Conservation (phyloP, 2,888 invertebrate genomes). For the Drosophila paracracens region DNA sequence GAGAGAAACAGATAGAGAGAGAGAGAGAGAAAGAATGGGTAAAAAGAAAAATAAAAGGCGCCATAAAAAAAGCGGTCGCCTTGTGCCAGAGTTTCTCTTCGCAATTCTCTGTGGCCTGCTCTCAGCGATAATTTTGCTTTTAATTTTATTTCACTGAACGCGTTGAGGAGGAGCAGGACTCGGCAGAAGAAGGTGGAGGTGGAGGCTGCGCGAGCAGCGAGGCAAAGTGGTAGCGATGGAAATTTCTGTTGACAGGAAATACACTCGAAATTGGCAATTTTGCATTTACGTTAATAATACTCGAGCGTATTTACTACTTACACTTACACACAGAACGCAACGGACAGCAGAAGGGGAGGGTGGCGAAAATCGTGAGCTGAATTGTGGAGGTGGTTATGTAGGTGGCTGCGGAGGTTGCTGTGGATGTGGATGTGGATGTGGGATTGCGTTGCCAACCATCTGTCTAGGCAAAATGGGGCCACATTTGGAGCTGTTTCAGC, state of each 20-base stretch:
- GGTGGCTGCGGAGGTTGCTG: not conserved
- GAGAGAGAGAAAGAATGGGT: not conserved
- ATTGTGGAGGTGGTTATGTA: not conserved
- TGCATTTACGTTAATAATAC: conserved; percentile 85
- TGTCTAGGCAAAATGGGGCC: conserved; percentile 64
- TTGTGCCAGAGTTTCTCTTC: conserved; percentile 23
- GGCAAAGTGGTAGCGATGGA: conserved; percentile 48
- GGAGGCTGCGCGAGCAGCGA: not conserved
- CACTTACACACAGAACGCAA: conserved; percentile 36
- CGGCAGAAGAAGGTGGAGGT: not conserved
- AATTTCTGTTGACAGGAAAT: conserved; percentile 85
- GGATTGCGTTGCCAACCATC: conserved; percentile 41
- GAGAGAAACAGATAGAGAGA: not conserved
- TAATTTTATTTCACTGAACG: conserved; percentile 72
- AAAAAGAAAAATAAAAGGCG: conserved; percentile 43
- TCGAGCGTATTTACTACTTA: conserved; percentile 84
- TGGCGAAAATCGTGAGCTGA: not conserved
- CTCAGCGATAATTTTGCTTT: conserved; percentile 54
- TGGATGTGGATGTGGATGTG: not conserved
- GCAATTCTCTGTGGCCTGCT: conserved; percentile 25
- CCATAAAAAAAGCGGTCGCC: conserved; percentile 34
- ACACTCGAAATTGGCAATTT: conserved; percentile 85
- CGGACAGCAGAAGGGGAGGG: not conserved
- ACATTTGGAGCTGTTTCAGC: conserved; percentile 43
- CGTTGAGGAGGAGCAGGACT: conserved; percentile 18